Evolutionary conservation across 1,140 invertebrate genomes (phyloP), one percentile per base, ranked within the genome.

Genomic region (Helicorthomorpha holstii): DNA sequence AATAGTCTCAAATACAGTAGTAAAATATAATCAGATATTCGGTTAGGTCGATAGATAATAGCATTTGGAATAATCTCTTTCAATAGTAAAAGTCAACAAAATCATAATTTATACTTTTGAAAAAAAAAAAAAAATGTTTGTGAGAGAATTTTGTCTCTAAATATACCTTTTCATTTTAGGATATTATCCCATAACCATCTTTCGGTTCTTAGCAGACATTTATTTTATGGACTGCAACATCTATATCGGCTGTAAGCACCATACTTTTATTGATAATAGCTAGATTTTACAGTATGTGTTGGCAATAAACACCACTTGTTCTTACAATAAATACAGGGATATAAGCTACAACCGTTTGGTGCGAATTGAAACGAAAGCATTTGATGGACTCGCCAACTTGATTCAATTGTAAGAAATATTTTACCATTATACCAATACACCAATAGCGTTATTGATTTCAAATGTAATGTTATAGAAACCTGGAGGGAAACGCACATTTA

Each of bases 181-280:
- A 34, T 60, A 34, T 47, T 64, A 4, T 54, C 59, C 21, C 53
- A 61, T 29, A 64, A 64, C 47, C 26, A 55, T 16, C 52, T 64
- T 21, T 51, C 56, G 43, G 49, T 55, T n/a, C 41, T 64, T 19
- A 48, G 49, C 27, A 41, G 53, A 21, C 54, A 54, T 4, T 53
- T 55, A 46, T 65, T 65, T 53, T 21, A 53, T 19, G 51, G 52
- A 29, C 53, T 65, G 10, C 52, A 42, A 16, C 63, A 65, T 57
- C 48, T 64, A 10, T 63, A 61, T 42, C 55, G 57, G 45, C 45
- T 64, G 59, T 60, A 54, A 58, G 56, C 43, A 54, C 3, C 1
- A n/a, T n/a, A n/a, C n/a, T n/a, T n/a, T n/a, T n/a, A n/a, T n/a
- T n/a, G n/a, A n/a, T n/a, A n/a, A n/a, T n/a, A n/a, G n/a, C n/a